Evolutionary conservation across 2,888 invertebrate genomes (phyloP).

Genomic region (Nebria salina): DNA sequence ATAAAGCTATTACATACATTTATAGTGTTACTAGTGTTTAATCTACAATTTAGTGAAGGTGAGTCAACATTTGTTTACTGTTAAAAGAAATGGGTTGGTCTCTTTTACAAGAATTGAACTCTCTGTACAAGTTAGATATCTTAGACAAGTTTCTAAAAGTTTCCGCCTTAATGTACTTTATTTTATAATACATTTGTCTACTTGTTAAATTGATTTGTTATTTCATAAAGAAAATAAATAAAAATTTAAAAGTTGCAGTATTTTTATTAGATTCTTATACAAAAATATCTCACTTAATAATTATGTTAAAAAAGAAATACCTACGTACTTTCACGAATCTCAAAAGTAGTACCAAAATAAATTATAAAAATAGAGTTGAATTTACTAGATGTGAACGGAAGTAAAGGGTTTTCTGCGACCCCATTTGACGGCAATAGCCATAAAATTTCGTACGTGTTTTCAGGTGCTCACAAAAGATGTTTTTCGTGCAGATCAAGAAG

Average conservation of each 20-base stretch:
- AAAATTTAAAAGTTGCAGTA: too few relatives aligned
- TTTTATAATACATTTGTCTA: not conserved
- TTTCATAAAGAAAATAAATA: not conserved
- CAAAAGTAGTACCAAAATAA: too few relatives aligned
- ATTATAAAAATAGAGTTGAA: too few relatives aligned
- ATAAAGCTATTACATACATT: slow-evolving; percentile 16
- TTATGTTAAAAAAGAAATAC: too few relatives aligned
- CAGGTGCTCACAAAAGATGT: slow-evolving; percentile 79
- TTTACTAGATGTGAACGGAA: too few relatives aligned
- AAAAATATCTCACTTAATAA: too few relatives aligned
- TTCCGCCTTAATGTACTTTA: not conserved
- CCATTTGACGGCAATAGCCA: too few relatives aligned
- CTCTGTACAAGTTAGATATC: not conserved
- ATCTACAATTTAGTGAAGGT: slow-evolving; percentile 48
- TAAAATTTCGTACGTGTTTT: not conserved
- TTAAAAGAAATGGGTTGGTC: slow-evolving; percentile 18
- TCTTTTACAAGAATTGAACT: slow-evolving; percentile 45
- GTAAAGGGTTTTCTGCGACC: too few relatives aligned
- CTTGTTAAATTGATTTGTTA: not conserved
- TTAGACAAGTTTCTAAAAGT: slow-evolving; percentile 9
- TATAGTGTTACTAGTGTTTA: slow-evolving; percentile 48
- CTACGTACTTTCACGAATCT: too few relatives aligned
- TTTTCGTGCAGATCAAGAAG: slow-evolving; percentile 88
- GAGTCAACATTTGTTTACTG: slow-evolving; percentile 39
- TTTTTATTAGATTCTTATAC: too few relatives aligned